Conservation (phyloP, 2,113 vertebrate genomes). For the Reinhardtius hippoglossoides region DNA sequence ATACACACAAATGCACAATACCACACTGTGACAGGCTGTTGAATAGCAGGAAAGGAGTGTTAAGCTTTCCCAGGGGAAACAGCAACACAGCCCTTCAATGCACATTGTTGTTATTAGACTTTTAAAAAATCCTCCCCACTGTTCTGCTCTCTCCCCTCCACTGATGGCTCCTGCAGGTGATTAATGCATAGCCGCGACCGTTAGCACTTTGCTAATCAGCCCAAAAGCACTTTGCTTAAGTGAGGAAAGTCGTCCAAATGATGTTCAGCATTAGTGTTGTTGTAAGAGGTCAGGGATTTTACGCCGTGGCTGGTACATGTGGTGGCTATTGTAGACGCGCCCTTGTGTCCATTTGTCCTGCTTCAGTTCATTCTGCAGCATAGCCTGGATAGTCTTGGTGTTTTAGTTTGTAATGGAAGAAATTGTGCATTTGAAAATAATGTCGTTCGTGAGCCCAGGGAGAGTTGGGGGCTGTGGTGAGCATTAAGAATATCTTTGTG, state of each 20-base stretch:
- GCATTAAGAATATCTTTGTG: no score
- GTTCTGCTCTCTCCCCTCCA: constrained; percentile 10
- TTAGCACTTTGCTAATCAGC: constrained; percentile 60
- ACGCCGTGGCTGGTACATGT: neutral
- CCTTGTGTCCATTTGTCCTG: constrained; percentile 2
- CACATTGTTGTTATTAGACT: constrained; percentile 73
- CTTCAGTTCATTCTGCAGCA: neutral
- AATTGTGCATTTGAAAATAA: neutral
- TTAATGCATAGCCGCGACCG: constrained; percentile 44
- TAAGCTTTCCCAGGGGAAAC: constrained; percentile 69
- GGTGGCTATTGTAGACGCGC: neutral
- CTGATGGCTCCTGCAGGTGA: constrained; percentile 59
- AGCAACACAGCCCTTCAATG: constrained; percentile 55
- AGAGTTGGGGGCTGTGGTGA: no score
- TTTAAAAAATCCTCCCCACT: constrained; percentile 39
- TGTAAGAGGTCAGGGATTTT: constrained; percentile 31
- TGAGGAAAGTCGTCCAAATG: constrained; percentile 47
- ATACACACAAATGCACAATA: constrained; percentile 26
- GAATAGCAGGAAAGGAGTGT: constrained; percentile 70
- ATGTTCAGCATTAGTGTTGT: constrained; percentile 13
- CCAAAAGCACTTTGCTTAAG: constrained; percentile 61
- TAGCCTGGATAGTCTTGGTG: no score
- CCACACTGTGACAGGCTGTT: constrained; percentile 28
- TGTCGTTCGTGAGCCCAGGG: no score
- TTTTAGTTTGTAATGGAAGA: neutral